Evolutionary conservation across 2,113 vertebrate genomes (phyloP), one percentile per base, ranked within the genome.

Genomic region (Xenopus borealis): DNA sequence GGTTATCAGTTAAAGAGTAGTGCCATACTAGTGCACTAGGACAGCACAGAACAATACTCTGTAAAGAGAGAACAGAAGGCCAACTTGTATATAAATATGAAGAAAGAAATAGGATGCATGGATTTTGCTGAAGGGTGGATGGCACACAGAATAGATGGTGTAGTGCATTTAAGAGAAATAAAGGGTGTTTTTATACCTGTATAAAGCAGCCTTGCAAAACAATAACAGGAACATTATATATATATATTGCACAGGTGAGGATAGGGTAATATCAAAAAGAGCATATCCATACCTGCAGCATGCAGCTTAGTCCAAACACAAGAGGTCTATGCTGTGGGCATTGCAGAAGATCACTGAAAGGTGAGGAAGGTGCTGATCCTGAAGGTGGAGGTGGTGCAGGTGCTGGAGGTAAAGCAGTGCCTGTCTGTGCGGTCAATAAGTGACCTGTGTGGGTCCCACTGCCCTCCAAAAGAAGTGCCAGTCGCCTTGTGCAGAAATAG

Each of bases 11-110:
- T 68, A 98, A 83, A 0, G 97, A 99, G 84, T 99, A 99, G 88
- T 99, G 96, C 97, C 97, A 99, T 78, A 99, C 97, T 80, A 99
- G 90, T 66, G 97, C 97, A 81, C 97, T 99, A 10, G 97, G 97
- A 80, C 97, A 99, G 82, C 97, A 99, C 79, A 99, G 82, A 75
- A 97, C 95, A 7, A 98, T 98, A 78, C 94, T 98, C 97, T 99
- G 86, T 68, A 88, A 74, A 80, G n/a, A 78, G 14, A 71, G 11
- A 50, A 50, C 4, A 50, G 11, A 16, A 10, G 47, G 4, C 47
- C 7, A 50, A 12, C 14, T 5, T 13, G n/a, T n/a, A n/a, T n/a
- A n/a, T n/a, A n/a, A n/a, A n/a, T n/a, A n/a, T n/a, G n/a, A n/a
- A n/a, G n/a, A n/a, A n/a, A n/a, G n/a, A n/a, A n/a, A n/a, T n/a